A percentile compares a stretch with the other conserved stretches of the same genome.
These are phyloP conservation scores for Semnornis frantzii DNA, from an alignment of 2,113 vertebrate species.

Conservation along the genomic window DNA sequence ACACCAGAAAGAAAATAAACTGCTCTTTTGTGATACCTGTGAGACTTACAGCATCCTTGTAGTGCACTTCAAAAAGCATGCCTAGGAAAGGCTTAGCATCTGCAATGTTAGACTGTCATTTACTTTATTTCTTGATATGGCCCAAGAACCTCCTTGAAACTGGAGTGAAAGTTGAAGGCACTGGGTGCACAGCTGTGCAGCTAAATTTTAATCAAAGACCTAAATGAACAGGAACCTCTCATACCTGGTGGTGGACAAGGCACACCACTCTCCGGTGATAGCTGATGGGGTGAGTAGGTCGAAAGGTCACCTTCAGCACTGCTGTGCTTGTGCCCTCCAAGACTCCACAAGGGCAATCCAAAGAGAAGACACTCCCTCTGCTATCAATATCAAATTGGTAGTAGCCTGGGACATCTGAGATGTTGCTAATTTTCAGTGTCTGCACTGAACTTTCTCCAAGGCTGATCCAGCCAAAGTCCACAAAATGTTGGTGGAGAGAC, in stretches of 20 bases:
- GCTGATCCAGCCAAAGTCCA: conserved; percentile 84
- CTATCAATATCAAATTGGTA: conserved; percentile 89
- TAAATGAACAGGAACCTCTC: not conserved
- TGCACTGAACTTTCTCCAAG: conserved; percentile 64
- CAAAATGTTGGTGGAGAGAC: conserved; percentile 71
- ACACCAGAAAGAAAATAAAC: not conserved
- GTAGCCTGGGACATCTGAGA: conserved; percentile 71
- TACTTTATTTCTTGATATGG: not conserved
- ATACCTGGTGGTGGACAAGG: conserved; percentile 89
- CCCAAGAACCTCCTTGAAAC: not conserved
- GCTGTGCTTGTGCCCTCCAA: conserved; percentile 72
- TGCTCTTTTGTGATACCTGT: not conserved
- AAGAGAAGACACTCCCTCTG: conserved; percentile 86
- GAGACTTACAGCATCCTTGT: not conserved
- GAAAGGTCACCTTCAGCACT: conserved; percentile 79
- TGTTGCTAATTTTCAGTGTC: conserved; percentile 82
- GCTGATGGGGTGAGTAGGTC: conserved; percentile 79
- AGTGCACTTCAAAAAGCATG: not conserved
- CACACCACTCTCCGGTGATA: conserved; percentile 86
- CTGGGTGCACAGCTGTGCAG: not conserved
- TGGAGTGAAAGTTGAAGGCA: not conserved
- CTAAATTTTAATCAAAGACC: not conserved
- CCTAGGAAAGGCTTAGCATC: not conserved
- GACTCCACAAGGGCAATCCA: conserved; percentile 80
- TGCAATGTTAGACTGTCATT: not conserved